These are phyloP conservation scores for Opisthograptis luteolata DNA, from an alignment of 2,888 invertebrate species.

Conservation along the genomic window DNA sequence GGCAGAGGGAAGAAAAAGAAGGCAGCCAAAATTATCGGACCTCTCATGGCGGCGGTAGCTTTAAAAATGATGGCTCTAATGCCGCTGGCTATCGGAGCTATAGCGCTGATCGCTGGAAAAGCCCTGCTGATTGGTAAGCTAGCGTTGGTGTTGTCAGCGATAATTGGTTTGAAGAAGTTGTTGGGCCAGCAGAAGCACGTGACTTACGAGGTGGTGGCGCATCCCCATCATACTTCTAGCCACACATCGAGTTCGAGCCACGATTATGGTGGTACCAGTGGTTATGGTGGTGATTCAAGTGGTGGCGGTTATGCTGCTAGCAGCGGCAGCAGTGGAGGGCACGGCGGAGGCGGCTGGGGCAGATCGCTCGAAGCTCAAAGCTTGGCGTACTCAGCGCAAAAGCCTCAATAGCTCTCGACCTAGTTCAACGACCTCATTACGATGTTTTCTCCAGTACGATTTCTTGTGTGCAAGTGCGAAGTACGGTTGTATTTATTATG, in stretches of 20 bases:
- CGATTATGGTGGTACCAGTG: constrained; percentile 84
- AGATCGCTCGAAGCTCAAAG: constrained; percentile 90
- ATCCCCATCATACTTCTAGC: constrained; percentile 90
- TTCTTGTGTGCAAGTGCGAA: constrained; percentile 61
- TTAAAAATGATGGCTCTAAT: constrained; percentile 91
- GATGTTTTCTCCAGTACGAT: constrained; percentile 69
- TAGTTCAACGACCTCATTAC: constrained; percentile 65
- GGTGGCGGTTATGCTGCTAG: constrained; percentile 79
- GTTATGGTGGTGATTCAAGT: constrained; percentile 86
- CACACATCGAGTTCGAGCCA: constrained; percentile 89
- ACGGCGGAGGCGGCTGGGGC: constrained; percentile 88
- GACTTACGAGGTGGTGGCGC: constrained; percentile 94
- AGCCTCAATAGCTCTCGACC: constrained; percentile 80
- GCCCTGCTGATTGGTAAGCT: constrained; percentile 93
- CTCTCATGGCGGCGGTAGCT: constrained; percentile 89
- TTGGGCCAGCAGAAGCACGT: constrained; percentile 93
- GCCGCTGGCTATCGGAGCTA: constrained; percentile 91
- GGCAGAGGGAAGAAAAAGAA: constrained; percentile 93
- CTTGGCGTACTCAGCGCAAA: constrained; percentile 91
- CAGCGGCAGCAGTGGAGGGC: constrained; percentile 68
- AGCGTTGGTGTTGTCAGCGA: constrained; percentile 91
- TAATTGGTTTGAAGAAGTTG: constrained; percentile 93
- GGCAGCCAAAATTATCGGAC: constrained; percentile 90
- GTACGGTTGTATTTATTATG: constrained; percentile 63
- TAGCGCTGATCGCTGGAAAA: constrained; percentile 94